phyloP scores from a whole-genome alignment of 1,140 invertebrate genomes.

The Leptoteleia sp. region DNA sequence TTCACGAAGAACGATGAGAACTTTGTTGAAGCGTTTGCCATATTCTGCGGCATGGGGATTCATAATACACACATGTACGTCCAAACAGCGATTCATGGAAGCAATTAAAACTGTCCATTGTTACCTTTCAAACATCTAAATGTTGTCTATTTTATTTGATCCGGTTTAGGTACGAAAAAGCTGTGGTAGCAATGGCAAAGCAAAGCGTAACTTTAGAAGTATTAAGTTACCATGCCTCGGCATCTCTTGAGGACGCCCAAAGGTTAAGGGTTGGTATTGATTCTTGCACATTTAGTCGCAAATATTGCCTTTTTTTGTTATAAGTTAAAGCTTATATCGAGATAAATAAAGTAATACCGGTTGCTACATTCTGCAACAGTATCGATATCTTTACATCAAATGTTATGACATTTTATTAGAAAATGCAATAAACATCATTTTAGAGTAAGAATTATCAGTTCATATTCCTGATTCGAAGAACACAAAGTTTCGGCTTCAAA shows the following conservation, averaged over 20 bases:
- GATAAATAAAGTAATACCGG: too few species aligned
- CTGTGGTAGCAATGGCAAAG: constrained; percentile 95
- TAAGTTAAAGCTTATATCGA: too few species aligned
- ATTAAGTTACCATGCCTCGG: constrained; percentile 97
- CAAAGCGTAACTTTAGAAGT: constrained; percentile 97
- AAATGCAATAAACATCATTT: too few species aligned
- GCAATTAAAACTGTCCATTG: too few species aligned
- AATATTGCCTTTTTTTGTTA: too few species aligned
- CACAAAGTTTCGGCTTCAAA: too few species aligned
- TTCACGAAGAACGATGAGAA: constrained; percentile 97
- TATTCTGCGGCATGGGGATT: constrained; percentile 98
- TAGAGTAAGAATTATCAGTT: too few species aligned
- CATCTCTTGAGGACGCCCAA: constrained; percentile 92
- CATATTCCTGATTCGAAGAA: too few species aligned
- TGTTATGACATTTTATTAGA: too few species aligned
- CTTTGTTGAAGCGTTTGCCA: constrained; percentile 97
- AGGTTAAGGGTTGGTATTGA: constrained; percentile 87
- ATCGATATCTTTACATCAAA: too few species aligned
- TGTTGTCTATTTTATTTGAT: constrained; percentile 32
- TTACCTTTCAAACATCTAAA: too few species aligned
- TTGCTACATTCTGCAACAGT: too few species aligned
- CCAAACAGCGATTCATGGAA: neutral
- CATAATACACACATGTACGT: constrained; percentile 96
- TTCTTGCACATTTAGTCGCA: constrained; percentile 21
- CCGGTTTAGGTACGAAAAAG: constrained; percentile 91